Base-by-base conservation (phyloP, 2,113 vertebrate genomes). In the Otocyon megalotis region DNA sequence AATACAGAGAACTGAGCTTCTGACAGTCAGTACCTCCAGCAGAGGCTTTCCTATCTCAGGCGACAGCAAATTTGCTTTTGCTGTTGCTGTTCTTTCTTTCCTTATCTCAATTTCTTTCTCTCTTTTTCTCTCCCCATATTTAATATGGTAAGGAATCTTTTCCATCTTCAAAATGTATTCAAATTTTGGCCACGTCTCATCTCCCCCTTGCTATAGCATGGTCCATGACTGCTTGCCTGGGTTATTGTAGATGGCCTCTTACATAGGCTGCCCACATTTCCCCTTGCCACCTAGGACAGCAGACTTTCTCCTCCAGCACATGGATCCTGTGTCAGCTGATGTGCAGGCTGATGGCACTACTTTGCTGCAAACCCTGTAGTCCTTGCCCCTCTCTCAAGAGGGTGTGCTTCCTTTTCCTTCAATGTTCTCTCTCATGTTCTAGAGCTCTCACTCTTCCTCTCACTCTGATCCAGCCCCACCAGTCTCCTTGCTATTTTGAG, bases 11-110 rank as follows among this genome's bases (percentile, higher is more conserved):
- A 53, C 37, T 88, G 37, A 84, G 50, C 30, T 83, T 26, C 30
- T 37, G 11, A 60, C 13, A 10, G 15, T 1, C 3, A 20, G 17
- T 8, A 54, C 1, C 8, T n/a, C 32, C 8, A 3, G 0, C 9
- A 37, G 67, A 43, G 26, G 26, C 26, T 63, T 37, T 22, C 1
- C 19, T 2, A 32, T 4, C 30, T n/a, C 8, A 15, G 20, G 6
- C 26, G 60, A 58, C 0, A 8, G 8, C 5, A 74, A 69, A 30
- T 77, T 28, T 30, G 62, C 16, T 88, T 53, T 60, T 50, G 15
- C 8, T 37, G 12, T 17, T 80, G 20, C 1, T 71, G 3, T 26
- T 5, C 20, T 26, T 76, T 50, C 8, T 30, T 48, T 50, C 74
- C 43, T 3, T 50, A 30, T 50, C 43, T 50, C 74, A 30, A 0